Conservation (phyloP, 2,113 vertebrate species). For the Dolichotis patagonum region DNA sequence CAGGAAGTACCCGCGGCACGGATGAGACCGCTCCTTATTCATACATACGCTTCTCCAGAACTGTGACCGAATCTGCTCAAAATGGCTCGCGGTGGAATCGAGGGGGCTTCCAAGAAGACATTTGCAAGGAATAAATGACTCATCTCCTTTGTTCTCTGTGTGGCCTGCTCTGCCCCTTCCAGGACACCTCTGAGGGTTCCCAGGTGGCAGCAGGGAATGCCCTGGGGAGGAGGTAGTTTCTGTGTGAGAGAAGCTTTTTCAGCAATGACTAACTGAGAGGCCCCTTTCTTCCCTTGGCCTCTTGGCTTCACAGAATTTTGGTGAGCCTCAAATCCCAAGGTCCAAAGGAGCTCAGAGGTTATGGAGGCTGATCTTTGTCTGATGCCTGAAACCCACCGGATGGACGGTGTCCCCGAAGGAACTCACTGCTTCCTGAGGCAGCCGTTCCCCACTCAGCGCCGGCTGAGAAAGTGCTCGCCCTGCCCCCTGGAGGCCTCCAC, state of each 20-base stretch:
- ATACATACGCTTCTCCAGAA: not conserved
- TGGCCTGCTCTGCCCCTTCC: not conserved
- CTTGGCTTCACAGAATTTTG: not conserved
- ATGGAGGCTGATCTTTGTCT: not conserved
- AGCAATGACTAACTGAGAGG: slow-evolving; percentile 16
- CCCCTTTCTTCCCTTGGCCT: not conserved
- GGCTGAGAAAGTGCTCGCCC: not conserved
- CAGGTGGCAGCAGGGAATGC: not conserved
- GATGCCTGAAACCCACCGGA: not conserved
- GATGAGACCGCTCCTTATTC: not conserved
- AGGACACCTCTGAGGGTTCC: no score
- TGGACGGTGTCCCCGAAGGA: not conserved
- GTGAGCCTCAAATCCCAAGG: not conserved
- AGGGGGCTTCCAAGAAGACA: slow-evolving; percentile 46
- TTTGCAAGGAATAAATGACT: not conserved
- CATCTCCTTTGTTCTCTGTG: not conserved
- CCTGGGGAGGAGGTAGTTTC: not conserved
- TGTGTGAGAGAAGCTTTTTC: not conserved
- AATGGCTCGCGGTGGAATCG: not conserved
- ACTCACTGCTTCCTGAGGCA: not conserved
- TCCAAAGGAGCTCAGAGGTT: not conserved
- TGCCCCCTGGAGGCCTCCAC: not conserved
- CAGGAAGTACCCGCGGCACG: not conserved
- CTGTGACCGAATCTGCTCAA: not conserved
- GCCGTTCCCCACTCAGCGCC: not conserved